A percentile compares a stretch with the other conserved stretches of the same genome.
phyloP scores from a whole-genome alignment of 2,113 vertebrate genomes.

The Charadrius vociferus region DNA sequence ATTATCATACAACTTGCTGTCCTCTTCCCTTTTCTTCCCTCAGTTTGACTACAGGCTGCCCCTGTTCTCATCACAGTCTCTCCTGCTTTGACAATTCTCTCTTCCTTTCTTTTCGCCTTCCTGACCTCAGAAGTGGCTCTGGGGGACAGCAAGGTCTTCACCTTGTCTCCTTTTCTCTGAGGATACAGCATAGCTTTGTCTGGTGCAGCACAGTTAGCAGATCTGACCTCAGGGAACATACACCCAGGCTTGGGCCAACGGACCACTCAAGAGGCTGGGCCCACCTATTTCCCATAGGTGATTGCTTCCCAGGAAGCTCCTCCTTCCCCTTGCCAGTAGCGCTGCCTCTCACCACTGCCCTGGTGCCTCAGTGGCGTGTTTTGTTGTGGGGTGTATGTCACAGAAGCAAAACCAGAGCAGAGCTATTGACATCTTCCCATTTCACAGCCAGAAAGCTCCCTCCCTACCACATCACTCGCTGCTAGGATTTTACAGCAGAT shows the following conservation, averaged over 20 bases:
- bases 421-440: background rate
- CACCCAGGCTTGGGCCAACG: background rate
- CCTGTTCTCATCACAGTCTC: background rate
- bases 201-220: background rate
- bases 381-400: background rate
- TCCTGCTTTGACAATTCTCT: background rate
- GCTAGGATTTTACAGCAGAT: background rate
- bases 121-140: background rate
- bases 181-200: background rate
- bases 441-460: background rate
- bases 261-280: background rate
- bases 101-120: background rate
- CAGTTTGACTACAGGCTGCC: fast-evolving
- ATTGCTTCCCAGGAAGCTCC: background rate
- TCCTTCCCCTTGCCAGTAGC: background rate
- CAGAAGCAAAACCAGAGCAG: background rate
- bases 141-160: background rate
- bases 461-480: background rate
- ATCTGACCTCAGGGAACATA: background rate
- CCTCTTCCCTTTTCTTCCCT: background rate
- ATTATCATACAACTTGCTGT: background rate
- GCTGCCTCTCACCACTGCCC: background rate
- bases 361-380: background rate
- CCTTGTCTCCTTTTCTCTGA: background rate
- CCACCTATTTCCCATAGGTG: background rate